Evolutionary conservation across 2,797 vertebrate genomes (phyloP).

Genomic region (Chanos chanos): DNA sequence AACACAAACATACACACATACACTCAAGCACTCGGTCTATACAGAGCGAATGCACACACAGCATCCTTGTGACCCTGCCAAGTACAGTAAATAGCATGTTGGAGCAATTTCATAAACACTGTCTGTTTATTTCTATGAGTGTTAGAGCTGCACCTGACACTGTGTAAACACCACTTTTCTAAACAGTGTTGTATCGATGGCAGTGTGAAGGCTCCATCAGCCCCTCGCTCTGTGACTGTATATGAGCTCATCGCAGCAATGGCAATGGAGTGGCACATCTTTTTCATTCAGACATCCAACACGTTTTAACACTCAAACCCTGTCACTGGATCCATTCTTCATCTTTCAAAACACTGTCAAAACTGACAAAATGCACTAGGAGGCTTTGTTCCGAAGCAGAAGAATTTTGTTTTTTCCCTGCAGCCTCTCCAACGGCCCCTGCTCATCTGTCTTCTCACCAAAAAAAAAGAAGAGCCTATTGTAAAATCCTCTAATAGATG

Average conservation of each 20-base stretch:
- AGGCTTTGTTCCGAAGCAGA: not conserved
- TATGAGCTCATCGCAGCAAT: not conserved
- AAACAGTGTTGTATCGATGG: slow-evolving; percentile 33
- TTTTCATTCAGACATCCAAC: slow-evolving; percentile 34
- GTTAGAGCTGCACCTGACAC: slow-evolving; percentile 4
- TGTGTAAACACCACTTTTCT: slow-evolving; percentile 6
- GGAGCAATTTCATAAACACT: not conserved
- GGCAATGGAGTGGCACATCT: not conserved
- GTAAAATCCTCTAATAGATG: slow-evolving; percentile 49
- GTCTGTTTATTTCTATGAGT: slow-evolving; percentile 4
- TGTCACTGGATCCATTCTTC: slow-evolving; percentile 31
- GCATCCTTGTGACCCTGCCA: too few relatives aligned
- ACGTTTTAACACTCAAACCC: slow-evolving; percentile 33
- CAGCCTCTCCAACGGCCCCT: not conserved
- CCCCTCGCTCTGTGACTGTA: slow-evolving; percentile 16
- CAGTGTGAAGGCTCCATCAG: not conserved
- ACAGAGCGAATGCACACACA: not conserved
- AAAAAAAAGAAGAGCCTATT: too few relatives aligned
- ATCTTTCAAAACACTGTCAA: slow-evolving; percentile 44
- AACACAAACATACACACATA: not conserved
- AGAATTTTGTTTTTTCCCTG: not conserved
- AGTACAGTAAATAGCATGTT: not conserved
- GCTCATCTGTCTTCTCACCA: not conserved
- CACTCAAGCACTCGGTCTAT: not conserved
- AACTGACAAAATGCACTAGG: slow-evolving; percentile 7